Base-by-base conservation (phyloP, 2,797 vertebrate genomes). In the Channallabes apus region DNA sequence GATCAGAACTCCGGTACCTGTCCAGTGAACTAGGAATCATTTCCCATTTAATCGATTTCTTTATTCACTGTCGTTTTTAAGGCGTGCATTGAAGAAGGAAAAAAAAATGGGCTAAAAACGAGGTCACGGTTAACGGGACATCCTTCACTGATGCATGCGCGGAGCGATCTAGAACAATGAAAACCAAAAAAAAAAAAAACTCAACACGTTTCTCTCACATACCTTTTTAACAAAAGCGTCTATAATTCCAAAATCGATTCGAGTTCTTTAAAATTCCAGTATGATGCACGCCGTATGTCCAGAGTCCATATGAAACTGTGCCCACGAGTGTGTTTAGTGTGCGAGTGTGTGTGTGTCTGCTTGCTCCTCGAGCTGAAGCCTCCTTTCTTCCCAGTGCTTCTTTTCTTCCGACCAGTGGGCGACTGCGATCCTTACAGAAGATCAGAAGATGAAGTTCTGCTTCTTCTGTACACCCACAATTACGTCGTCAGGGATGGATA, bases 401-500 rank as follows among this genome's bases (percentile, higher is more conserved):
- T 90, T 89, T 88, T 88, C 93, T 92, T 92, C 90, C 87, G 88
- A 88, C 83, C 89, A 80, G 86, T 89, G 88, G 80, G 90, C 87
- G 90, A 91, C 68, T 91, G 69, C 17, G 35, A 83, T 83, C 41
- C 89, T 92, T 91, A 92, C 89, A 91, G 91, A 76, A 90, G 90
- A 93, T 94, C 93, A 89, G 65, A 69, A 35, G 80, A 82, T 69
- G 80, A 69, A 69, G 94, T 96, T 96, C 95, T 96, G 96, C 95
- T 96, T 94, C 94, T 94, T 93, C 92, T 91, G 51, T 94, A 96
- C 95, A 94, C 95, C 95, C 95, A 93, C 96, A 94, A 94, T 96
- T 96, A 96, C 96, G 96, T 96, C 96, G 97, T 96, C 96, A 92
- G 92, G 90, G 94, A 91, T 64, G 35, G 89, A 94, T 95, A 97